phyloP scores from a whole-genome alignment of 2,797 vertebrate genomes.

The Hoplostethus mediterraneus region DNA sequence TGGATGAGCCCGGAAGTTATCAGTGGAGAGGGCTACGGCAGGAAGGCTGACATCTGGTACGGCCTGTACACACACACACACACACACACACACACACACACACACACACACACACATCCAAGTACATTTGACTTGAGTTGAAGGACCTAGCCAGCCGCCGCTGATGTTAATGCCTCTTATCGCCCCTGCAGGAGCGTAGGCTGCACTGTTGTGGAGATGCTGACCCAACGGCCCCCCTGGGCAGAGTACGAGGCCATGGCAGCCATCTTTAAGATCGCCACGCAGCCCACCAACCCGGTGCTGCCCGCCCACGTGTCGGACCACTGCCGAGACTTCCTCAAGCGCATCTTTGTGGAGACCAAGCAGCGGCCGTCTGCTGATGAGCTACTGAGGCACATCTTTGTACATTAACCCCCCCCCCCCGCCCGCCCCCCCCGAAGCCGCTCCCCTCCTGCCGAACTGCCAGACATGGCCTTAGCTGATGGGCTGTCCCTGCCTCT shows the following conservation, averaged over 20 bases:
- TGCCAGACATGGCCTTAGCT: constrained; percentile 68
- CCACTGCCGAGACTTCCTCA: constrained; percentile 96
- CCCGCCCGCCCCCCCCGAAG: constrained; percentile 60
- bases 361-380: constrained; percentile 96
- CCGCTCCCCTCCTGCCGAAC: constrained; percentile 39
- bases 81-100: not conserved
- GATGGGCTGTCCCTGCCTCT: constrained; percentile 50
- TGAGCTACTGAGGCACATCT: constrained; percentile 95
- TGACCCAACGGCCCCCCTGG: constrained; percentile 98
- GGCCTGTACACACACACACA: constrained; percentile 30
- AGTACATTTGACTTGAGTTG: no score
- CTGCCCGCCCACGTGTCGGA: constrained; percentile 95
- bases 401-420: constrained; percentile 90
- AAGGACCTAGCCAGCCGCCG: no score
- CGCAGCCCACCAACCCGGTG: constrained; percentile 97
- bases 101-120: not conserved
- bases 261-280: constrained; percentile 99
- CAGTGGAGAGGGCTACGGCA: constrained; percentile 98
- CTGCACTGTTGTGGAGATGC: constrained; percentile 99
- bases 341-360: constrained; percentile 96
- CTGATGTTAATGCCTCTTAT: not conserved
- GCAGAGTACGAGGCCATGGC: constrained; percentile 99
- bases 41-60: constrained; percentile 99
- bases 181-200: constrained; percentile 91
- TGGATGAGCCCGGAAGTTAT: constrained; percentile 99